These are phyloP conservation scores for Cremastobaeus sp. DNA, from an alignment of 2,888 invertebrate species.

Conservation along the genomic window DNA sequence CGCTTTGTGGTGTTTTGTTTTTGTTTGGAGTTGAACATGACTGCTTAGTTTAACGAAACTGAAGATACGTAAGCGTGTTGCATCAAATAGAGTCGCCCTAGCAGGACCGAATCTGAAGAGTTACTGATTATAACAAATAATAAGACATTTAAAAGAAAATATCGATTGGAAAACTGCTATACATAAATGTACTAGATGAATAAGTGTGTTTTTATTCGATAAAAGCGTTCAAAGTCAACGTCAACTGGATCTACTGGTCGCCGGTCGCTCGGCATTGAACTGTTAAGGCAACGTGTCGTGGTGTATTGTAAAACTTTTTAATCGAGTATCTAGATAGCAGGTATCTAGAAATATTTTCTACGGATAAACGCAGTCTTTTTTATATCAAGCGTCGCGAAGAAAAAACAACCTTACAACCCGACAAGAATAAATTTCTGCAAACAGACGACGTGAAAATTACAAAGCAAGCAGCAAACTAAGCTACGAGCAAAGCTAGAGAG, in stretches of 20 bases:
- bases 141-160: background rate
- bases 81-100: conserved; percentile 74
- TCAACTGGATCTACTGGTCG: conserved; percentile 65
- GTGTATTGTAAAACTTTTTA: conserved; percentile 55
- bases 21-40: background rate
- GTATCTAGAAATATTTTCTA: conserved; percentile 70
- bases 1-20: no score
- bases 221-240: conserved; percentile 66
- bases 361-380: conserved; percentile 67
- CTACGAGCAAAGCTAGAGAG: conserved; percentile 6
- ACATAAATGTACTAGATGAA: conserved; percentile 71
- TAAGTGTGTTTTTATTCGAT: conserved; percentile 75
- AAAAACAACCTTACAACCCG: no score
- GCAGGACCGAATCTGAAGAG: conserved; percentile 63
- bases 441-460: background rate
- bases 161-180: conserved; percentile 57
- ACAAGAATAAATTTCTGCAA: conserved; percentile 22
- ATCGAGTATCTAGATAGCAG: conserved; percentile 63
- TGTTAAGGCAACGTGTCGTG: conserved; percentile 37
- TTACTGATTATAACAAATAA: conserved; percentile 16
- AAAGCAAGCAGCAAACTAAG: conserved; percentile 8
- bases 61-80: conserved; percentile 37
- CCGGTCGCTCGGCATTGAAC: conserved; percentile 62
- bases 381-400: conserved; percentile 58
- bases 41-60: conserved; percentile 25